These are phyloP conservation scores for Mesorhabditis belari DNA, from an alignment of 2,888 invertebrate genomes.

Conservation along the genomic window DNA sequence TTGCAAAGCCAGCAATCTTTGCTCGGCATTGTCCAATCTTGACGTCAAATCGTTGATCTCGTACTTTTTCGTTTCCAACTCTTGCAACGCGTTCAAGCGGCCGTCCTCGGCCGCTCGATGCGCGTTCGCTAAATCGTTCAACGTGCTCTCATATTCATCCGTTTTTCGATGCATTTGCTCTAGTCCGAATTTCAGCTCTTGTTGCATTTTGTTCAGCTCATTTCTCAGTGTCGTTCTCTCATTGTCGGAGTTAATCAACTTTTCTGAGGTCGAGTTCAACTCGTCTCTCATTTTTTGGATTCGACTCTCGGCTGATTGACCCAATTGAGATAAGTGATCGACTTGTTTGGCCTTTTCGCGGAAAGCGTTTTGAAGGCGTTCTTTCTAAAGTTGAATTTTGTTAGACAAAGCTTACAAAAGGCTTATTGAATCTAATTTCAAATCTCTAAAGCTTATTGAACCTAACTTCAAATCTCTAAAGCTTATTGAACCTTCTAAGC, in stretches of 20 bases:
- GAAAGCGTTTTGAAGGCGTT: slow-evolving; percentile 46
- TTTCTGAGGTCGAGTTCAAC: slow-evolving; percentile 44
- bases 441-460: neutral
- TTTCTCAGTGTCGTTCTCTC: slow-evolving; percentile 40
- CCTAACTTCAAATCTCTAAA: neutral
- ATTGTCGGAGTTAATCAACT: slow-evolving; percentile 44
- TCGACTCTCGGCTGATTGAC: slow-evolving; percentile 41
- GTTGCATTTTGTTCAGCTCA: slow-evolving; percentile 37
- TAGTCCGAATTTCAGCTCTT: slow-evolving; percentile 49
- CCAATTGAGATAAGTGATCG: slow-evolving; percentile 44
- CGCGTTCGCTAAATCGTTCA: slow-evolving; percentile 47
- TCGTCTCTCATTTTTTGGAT: slow-evolving; percentile 42
- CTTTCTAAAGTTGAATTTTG: slow-evolving; percentile 13
- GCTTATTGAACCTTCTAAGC: too few relatives aligned
- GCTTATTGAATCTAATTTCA: neutral
- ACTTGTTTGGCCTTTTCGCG: slow-evolving; percentile 49
- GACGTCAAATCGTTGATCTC: slow-evolving; percentile 46
- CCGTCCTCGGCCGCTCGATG: slow-evolving; percentile 48
- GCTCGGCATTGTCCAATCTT: slow-evolving; percentile 50
- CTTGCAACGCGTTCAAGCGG: slow-evolving; percentile 47
- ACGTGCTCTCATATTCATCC: slow-evolving; percentile 47
- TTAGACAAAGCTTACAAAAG: too few relatives aligned
- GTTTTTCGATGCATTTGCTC: slow-evolving; percentile 50
- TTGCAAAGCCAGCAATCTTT: slow-evolving; percentile 42
- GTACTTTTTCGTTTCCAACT: slow-evolving; percentile 45